Percentiles rank a stretch among this genome's conserved stretches.
Conservation (phyloP, 2,113 vertebrate genomes). For the Peromyscus leucopus region DNA sequence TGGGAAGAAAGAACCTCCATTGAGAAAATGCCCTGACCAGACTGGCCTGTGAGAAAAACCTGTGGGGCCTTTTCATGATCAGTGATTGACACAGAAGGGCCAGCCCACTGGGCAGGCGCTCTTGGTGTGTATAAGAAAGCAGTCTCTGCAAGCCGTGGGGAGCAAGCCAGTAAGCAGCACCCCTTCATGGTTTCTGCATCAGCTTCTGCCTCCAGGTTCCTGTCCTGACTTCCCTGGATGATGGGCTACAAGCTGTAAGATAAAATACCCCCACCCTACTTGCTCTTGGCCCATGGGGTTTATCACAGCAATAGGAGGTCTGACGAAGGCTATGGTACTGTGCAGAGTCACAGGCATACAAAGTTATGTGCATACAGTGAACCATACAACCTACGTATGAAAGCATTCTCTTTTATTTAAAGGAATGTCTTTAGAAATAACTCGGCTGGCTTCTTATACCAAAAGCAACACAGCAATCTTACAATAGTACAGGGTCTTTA, state of each 20-base stretch:
- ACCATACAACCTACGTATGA: neutral
- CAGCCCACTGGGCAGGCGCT: no score
- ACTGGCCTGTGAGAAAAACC: neutral
- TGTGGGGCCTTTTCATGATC: neutral
- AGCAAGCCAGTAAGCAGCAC: neutral
- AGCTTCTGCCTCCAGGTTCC: neutral
- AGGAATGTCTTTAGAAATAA: neutral
- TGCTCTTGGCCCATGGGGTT: neutral
- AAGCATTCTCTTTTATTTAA: neutral
- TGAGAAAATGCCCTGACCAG: neutral
- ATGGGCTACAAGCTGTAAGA: neutral
- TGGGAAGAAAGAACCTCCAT: neutral
- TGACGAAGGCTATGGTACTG: neutral
- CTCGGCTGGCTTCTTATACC: neutral
- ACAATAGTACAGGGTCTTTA: no score
- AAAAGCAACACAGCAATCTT: neutral
- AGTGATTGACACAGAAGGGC: neutral
- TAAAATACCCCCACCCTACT: neutral
- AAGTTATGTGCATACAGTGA: accelerated
- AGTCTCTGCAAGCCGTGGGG: neutral
- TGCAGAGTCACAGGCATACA: neutral
- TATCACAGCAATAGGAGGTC: neutral
- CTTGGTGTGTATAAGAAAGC: neutral
- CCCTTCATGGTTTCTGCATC: neutral
- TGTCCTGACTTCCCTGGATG: neutral